These are phyloP conservation scores for Temnothorax nylanderi DNA, from an alignment of 1,140 invertebrate species.

Conservation along the genomic window DNA sequence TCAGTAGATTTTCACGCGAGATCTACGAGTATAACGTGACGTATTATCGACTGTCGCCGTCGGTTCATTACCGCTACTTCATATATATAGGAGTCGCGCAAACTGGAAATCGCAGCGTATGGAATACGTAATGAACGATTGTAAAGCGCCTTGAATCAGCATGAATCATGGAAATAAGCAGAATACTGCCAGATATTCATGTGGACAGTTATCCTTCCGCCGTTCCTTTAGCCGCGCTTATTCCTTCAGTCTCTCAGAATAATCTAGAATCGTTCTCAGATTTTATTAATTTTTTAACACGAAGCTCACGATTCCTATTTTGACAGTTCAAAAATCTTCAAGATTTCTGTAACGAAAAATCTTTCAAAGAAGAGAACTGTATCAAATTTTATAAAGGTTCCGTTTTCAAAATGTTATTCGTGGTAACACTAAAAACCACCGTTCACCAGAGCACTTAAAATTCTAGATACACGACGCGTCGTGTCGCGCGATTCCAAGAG, in stretches of 20 bases:
- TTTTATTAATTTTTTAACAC: neutral
- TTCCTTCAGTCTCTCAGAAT: neutral
- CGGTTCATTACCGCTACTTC: slow-evolving; percentile 23
- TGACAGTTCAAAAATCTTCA: neutral
- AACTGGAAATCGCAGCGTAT: neutral
- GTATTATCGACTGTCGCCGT: neutral
- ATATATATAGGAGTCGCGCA: neutral
- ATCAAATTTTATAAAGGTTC: neutral
- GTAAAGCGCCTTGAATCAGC: slow-evolving; percentile 9
- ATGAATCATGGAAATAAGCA: slow-evolving; percentile 25
- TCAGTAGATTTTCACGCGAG: neutral
- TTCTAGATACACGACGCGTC: neutral
- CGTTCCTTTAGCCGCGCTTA: neutral
- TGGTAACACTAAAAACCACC: neutral
- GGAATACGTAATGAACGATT: slow-evolving; percentile 47
- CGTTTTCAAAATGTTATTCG: neutral
- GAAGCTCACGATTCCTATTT: neutral
- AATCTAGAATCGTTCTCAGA: neutral
- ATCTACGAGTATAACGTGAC: neutral
- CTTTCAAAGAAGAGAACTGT: neutral
- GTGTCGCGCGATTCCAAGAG: neutral
- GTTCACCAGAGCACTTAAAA: neutral
- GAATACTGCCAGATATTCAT: neutral
- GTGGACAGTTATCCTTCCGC: slow-evolving; percentile 3
- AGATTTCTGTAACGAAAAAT: neutral